These are phyloP conservation scores for Spea hammondii DNA, from an alignment of 2,797 vertebrate species.

Conservation along the genomic window DNA sequence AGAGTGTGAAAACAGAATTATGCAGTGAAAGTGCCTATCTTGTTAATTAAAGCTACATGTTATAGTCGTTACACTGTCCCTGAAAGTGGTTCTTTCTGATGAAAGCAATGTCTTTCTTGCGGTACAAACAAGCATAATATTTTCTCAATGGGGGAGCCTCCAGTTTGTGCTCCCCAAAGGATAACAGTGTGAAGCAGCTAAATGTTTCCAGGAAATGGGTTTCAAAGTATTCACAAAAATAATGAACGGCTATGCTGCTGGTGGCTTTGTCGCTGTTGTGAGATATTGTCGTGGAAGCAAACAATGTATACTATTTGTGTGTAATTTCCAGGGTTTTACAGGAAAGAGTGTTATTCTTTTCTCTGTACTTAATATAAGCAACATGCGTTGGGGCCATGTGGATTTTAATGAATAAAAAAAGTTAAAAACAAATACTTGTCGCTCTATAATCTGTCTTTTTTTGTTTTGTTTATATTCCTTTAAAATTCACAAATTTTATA, in stretches of 20 bases:
- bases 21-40: neutral
- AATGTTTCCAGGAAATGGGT: neutral
- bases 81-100: neutral
- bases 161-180: too few relatives aligned
- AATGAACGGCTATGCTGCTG: neutral
- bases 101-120: neutral
- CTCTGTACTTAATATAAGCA: too few relatives aligned
- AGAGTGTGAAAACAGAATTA: neutral
- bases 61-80: neutral
- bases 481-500: too few relatives aligned
- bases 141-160: neutral
- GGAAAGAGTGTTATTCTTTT: too few relatives aligned
- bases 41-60: constrained; percentile 7
- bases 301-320: too few relatives aligned
- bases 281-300: neutral
- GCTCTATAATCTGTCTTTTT: too few relatives aligned
- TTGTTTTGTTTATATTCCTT: too few relatives aligned
- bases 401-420: too few relatives aligned
- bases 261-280: neutral
- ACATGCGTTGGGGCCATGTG: too few relatives aligned
- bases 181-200: neutral
- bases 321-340: too few relatives aligned
- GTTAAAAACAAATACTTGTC: too few relatives aligned
- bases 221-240: constrained; percentile 1
- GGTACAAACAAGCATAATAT: neutral